Conservation (phyloP, 2,888 invertebrate species). For the Tupiocoris notatus region DNA sequence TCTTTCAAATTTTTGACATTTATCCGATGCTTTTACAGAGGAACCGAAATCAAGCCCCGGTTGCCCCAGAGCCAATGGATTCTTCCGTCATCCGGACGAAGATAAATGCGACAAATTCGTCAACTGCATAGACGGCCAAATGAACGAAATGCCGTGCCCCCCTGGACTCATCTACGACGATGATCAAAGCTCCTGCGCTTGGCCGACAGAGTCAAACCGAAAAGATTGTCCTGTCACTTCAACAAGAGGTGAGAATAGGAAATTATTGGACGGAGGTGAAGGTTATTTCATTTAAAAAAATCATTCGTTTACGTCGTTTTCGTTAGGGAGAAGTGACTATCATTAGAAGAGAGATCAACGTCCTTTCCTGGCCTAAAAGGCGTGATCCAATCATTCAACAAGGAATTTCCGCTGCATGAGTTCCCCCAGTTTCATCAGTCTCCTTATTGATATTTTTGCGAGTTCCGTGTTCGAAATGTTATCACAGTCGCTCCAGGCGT, state of each 20-base stretch:
- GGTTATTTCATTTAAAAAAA: too few species aligned
- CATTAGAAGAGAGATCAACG: too few species aligned
- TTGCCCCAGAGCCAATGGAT: constrained; percentile 76
- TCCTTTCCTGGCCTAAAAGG: too few species aligned
- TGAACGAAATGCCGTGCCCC: constrained; percentile 65
- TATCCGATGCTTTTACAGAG: constrained; percentile 61
- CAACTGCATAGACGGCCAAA: constrained; percentile 72
- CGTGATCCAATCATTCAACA: too few species aligned
- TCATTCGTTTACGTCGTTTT: too few species aligned
- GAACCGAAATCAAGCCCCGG: constrained; percentile 69
- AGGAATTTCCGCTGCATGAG: too few species aligned
- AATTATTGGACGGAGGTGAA: too few species aligned
- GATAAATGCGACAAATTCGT: constrained; percentile 73
- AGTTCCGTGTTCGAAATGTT: too few species aligned
- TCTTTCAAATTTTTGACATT: not conserved
- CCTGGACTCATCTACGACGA: constrained; percentile 76
- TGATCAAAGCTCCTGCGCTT: constrained; percentile 69
- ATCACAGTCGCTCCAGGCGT: too few species aligned
- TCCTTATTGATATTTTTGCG: too few species aligned
- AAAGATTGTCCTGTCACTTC: constrained; percentile 57
- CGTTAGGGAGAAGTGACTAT: too few species aligned
- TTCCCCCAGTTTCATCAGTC: too few species aligned
- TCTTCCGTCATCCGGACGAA: constrained; percentile 72
- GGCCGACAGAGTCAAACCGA: constrained; percentile 65
- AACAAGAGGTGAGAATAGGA: constrained; percentile 58